A percentile compares a stretch with the other conserved stretches of the same genome.
Conservation (phyloP, 64 coral and sea anemone genomes). For the Hydrozoanthus tunicans region DNA sequence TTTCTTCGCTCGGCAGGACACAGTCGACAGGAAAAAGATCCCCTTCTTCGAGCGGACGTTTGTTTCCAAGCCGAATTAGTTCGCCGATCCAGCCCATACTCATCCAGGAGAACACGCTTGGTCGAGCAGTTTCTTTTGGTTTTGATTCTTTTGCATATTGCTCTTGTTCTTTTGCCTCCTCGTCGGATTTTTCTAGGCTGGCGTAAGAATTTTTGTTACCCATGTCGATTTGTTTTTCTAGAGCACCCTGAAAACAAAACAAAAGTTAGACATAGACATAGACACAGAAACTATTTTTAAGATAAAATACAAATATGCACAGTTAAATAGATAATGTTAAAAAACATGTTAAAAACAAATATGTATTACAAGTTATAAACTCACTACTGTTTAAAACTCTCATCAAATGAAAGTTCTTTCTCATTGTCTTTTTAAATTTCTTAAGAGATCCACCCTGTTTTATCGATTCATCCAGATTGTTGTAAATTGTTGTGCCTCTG, state of each 20-base stretch:
- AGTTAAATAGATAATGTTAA: too few relatives aligned
- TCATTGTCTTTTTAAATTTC: too few relatives aligned
- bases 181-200: neutral
- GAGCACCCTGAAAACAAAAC: neutral
- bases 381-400: too few relatives aligned
- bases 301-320: too few relatives aligned
- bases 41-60: neutral
- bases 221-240: neutral
- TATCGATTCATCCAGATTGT: too few relatives aligned
- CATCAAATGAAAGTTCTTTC: too few relatives aligned
- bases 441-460: too few relatives aligned
- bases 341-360: too few relatives aligned
- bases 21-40: constrained; percentile 1
- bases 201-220: neutral
- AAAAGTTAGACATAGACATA: neutral
- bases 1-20: neutral
- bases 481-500: too few relatives aligned
- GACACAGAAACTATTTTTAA: too few relatives aligned
- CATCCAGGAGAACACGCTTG: constrained; percentile 19
- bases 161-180: neutral
- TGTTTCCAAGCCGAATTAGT: neutral
- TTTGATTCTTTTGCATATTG: neutral
- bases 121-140: too few relatives aligned
- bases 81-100: neutral
- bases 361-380: too few relatives aligned